phyloP scores from a whole-genome alignment of 2,113 vertebrate genomes.

The Alethe diademata region DNA sequence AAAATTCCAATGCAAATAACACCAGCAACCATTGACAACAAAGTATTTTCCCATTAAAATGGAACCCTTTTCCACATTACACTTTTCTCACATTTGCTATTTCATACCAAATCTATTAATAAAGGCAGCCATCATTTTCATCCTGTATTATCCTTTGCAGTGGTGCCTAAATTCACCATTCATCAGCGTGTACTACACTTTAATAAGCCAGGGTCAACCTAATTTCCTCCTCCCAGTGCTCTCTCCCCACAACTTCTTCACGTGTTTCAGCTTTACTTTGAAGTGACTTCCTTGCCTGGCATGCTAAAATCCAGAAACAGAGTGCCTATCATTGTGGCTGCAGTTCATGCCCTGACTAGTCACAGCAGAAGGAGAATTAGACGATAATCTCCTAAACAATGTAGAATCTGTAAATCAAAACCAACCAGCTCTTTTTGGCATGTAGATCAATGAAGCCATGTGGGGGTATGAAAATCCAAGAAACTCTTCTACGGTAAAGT shows the following conservation, averaged over 20 bases:
- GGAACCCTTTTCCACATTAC: background rate
- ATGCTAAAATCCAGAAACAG: constrained; percentile 40
- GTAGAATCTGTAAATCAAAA: constrained; percentile 57
- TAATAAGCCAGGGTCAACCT: background rate
- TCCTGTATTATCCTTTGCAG: background rate
- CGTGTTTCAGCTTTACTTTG: constrained; percentile 49
- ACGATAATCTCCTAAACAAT: constrained; percentile 52
- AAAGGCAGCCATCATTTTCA: background rate
- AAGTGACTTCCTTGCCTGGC: constrained; percentile 48
- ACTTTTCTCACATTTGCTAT: background rate
- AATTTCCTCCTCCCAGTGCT: constrained; percentile 9
- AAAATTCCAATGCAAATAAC: background rate
- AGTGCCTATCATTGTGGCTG: constrained; percentile 2
- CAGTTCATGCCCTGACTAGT: constrained; percentile 55
- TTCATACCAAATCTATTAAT: background rate
- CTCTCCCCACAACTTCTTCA: background rate
- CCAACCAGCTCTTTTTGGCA: constrained; percentile 7
- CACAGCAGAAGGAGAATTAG: constrained; percentile 36
- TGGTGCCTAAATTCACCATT: background rate
- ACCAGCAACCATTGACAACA: background rate
- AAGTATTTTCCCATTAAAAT: background rate
- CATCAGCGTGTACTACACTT: background rate
- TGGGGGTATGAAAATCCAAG: background rate
- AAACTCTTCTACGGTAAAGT: background rate
- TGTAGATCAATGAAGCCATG: background rate